A percentile compares a stretch with the other conserved stretches of the same genome.
Conservation (phyloP, 2,888 invertebrate genomes). For the Drosophila limbata region DNA sequence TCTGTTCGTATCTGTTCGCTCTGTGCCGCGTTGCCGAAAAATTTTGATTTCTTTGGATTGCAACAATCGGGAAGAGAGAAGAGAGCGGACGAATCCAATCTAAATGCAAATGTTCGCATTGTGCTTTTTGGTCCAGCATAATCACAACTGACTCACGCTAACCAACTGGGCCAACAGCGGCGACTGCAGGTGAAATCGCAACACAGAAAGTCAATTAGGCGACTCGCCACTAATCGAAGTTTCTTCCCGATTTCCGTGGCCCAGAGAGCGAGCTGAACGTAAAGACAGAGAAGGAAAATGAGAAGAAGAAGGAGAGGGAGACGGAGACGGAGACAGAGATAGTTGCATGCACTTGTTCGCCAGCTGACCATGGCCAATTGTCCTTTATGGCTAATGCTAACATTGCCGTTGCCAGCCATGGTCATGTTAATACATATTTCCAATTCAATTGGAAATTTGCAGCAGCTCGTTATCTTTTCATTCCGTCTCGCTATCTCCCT, state of each 20-base stretch:
- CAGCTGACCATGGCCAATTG: constrained; percentile 33
- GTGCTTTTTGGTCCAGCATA: constrained; percentile 58
- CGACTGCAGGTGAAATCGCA: constrained; percentile 70
- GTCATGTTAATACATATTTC: constrained; percentile 60
- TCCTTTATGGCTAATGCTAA: constrained; percentile 40
- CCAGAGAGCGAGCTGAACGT: constrained; percentile 14
- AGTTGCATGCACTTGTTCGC: constrained; percentile 20
- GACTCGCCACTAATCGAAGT: constrained; percentile 68
- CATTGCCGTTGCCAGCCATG: constrained; percentile 13
- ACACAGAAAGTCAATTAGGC: constrained; percentile 79
- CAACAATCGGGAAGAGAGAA: constrained; percentile 18
- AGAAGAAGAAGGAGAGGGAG: not conserved
- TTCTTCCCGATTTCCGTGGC: constrained; percentile 39
- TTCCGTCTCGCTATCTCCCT: not conserved
- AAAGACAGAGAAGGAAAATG: not conserved
- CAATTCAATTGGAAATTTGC: constrained; percentile 71
- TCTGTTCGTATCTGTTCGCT: constrained; percentile 24
- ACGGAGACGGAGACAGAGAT: not conserved
- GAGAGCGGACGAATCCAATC: constrained; percentile 70
- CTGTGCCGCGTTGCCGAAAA: constrained; percentile 30
- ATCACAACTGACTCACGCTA: constrained; percentile 24
- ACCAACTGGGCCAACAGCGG: constrained; percentile 19
- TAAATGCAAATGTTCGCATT: constrained; percentile 76
- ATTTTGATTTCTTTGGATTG: constrained; percentile 74
- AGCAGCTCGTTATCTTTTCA: constrained; percentile 23